Evolutionary conservation across 2,113 vertebrate genomes (phyloP), one percentile per base, ranked within the genome.

Genomic region (Dicentrarchus labrax): DNA sequence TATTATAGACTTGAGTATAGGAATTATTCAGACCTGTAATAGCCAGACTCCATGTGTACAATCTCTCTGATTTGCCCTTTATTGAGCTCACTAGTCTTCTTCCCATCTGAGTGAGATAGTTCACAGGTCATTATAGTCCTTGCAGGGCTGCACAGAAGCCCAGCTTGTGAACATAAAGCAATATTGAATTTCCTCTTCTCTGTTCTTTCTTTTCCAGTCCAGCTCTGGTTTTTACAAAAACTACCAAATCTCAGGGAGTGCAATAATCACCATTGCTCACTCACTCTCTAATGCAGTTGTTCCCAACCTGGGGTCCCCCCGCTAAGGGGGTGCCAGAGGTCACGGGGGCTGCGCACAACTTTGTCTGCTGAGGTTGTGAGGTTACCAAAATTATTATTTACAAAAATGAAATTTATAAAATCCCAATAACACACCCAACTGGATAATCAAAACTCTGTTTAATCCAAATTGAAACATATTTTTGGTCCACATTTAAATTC

Each of bases 131-230:
- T 88, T 82, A 59, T 45, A 53, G 6, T 79, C 57, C 70, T 8
- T 45, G 73, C 66, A 16, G 41, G 9, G 38, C 51, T 39, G 39
- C 24, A 1, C 78, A 56, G 47, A 74, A 64, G 43, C 69, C 21
- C 76, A 57, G 47, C 62, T 24, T 43, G 80, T 68, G 62, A 76
- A 57, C 67, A 79, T 76, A 47, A 73, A 84, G 54, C 19, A 12
- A 83, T 85, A 88, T 54, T 88, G 69, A 74, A 85, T 83, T 84
- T 76, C 60, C 61, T 76, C 69, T 79, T 70, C 67, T 76, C 15
- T 2, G 48, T 56, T 64, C 22, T 66, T 51, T 82, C 59, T 48
- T 60, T 87, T 88, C 59, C 78, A 80, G 24, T 83, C 86, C 77
- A 51, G 9, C 60, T 68, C 81, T 79, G 54, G 67, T 70, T 30